Evolutionary conservation across 53 echinoderm and acorn worm genomes (phyloP), one percentile per base, ranked within the genome.

Genomic region (Antedon mediterranea): DNA sequence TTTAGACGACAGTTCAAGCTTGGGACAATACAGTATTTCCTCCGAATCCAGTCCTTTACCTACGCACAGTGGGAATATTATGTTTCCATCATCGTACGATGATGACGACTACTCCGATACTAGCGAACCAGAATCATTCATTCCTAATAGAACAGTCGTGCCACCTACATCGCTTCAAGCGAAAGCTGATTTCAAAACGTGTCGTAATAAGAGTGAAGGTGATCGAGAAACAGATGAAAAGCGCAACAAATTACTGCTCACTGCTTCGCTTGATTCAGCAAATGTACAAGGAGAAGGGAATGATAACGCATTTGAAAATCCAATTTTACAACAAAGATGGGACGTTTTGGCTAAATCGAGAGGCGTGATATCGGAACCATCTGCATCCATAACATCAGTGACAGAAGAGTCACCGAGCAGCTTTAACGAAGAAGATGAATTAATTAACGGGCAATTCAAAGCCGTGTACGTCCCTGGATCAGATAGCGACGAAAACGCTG

Each of bases 21-120:
- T 77, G 23, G 77, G 72, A 32, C 76, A 70, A 34, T 34, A 77
- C 27, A 74, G 77, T 23, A 20, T 77, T 85, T 82, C 82, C 26
- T 75, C 85, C 29, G 23, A 28, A 13, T 31, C 33, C 33, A 85
- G 75, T 78, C 88, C 73, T 4, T 29, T 28, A 32, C 41, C 84
- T 75, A 82, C 84, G 79, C 82, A 57, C 23, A 26, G 57, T 57
- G 57, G 57, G 15, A 57, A 26, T 26, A 57, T 18, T 26, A 57
- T 57, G 1, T 57, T 57, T 26, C 57, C 57, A 23, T 15, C 23
- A 57, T 57, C 57, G 8, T 57, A 57, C 23, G 57, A 57, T 15
- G 57, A 57, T 2, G 57, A 57, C 23, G 57, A 57, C 23, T 57
- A 57, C 57, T 57, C 57, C 15, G 57, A 57, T 57, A 57, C 57